Base-by-base conservation (phyloP, 2,888 invertebrate genomes). In the Stenchaetothrips biformis region DNA sequence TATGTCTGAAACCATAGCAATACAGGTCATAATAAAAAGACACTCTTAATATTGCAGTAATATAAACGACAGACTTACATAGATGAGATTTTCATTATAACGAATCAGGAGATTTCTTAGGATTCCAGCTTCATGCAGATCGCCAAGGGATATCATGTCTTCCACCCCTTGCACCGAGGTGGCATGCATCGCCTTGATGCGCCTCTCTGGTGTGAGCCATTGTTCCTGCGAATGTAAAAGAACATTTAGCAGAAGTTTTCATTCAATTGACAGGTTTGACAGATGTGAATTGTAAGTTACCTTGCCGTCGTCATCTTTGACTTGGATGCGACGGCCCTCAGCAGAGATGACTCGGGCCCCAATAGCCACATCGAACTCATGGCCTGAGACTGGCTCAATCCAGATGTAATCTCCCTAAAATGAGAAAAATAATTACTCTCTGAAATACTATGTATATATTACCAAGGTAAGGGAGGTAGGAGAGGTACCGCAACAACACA, bases 401-500 rank as follows among this genome's bases (percentile, higher is more conserved):
- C 99, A 99, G 90, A 99, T 98, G 91, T 98, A 97, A 91, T 99
- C 99, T 89, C 99, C 99, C 99, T 99, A 89, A 83, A 90, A 90
- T 80, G 82, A 82, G 78, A 49, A 79, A 80, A 48, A 47, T 79
- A n/a, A n/a, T n/a, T 79, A 0, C 11, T 4, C 37, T 25, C 16
- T 62, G 21, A 78, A n/a, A 7, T 48, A 80, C 53, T 18, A 18
- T 49, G n/a, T 49, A 37, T 16, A 79, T 7, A 59, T 8, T 11
- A 25, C 7, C 16, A 47, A n/a, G n/a, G 18, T 47, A n/a, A n/a
- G n/a, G n/a, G n/a, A 49, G 27, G 18, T 79, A 79, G 16, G 21
- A 67, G n/a, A n/a, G n/a, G 67, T 67, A n/a, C n/a, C n/a, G 1
- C n/a, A 67, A 2, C 67, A 21, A 4, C n/a, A n/a, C 67, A 67